Conservation (phyloP, 2,888 invertebrate species). For the Mantis religiosa region DNA sequence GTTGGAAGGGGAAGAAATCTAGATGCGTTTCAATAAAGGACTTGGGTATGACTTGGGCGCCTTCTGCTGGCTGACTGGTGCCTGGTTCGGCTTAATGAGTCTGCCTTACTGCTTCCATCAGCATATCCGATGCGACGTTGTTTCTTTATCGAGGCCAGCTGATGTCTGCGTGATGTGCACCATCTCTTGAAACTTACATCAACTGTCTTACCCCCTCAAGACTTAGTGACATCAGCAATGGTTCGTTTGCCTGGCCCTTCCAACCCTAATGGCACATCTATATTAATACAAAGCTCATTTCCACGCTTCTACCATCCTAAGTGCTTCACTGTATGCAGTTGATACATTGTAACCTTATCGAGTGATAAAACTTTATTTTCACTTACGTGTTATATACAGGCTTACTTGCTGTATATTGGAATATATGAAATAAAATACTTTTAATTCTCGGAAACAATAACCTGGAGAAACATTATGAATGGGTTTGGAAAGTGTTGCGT, state of each 20-base stretch:
- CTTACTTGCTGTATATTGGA: too few species aligned
- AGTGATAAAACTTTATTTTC: too few species aligned
- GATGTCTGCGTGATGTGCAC: background rate
- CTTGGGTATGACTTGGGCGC: background rate
- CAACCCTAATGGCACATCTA: background rate
- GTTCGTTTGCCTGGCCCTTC: background rate
- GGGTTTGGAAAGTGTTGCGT: too few species aligned
- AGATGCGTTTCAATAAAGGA: background rate
- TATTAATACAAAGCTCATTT: background rate
- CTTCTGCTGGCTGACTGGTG: background rate
- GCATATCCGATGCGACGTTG: constrained; percentile 5
- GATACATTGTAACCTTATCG: background rate
- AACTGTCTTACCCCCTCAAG: background rate
- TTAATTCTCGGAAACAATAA: too few species aligned
- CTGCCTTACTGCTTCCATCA: constrained; percentile 5
- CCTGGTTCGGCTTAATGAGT: background rate
- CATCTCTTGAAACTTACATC: constrained; percentile 8
- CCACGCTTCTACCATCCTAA: background rate
- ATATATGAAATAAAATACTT: too few species aligned
- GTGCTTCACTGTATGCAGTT: background rate
- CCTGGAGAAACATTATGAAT: too few species aligned
- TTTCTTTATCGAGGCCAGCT: constrained; percentile 1
- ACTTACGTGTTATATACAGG: too few species aligned
- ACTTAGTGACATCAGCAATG: background rate
- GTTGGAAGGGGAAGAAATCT: background rate